These are phyloP conservation scores for Loxodonta africana DNA, from an alignment of 2,113 vertebrate genomes.

Conservation along the genomic window DNA sequence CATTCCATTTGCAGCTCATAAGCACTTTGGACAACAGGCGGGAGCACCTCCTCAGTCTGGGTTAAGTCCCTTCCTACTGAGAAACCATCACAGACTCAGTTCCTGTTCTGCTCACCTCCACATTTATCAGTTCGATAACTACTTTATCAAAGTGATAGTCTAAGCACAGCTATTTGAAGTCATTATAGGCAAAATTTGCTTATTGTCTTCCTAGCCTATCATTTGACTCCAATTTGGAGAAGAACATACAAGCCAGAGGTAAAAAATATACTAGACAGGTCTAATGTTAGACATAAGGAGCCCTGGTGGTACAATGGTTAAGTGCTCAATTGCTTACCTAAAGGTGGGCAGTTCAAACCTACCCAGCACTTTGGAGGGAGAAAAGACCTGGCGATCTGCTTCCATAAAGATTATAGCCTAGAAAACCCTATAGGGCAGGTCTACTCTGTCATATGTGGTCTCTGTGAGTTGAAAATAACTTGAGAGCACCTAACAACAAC, in stretches of 20 bases:
- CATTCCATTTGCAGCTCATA: not conserved
- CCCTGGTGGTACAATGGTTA: not conserved
- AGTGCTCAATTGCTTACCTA: not conserved
- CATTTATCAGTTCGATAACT: not conserved
- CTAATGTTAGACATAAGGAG: not conserved
- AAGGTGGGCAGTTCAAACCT: not conserved
- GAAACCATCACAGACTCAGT: not conserved
- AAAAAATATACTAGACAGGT: not conserved
- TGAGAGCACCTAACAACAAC: not conserved
- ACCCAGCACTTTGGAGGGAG: not conserved
- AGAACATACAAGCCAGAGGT: not conserved
- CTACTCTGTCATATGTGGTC: not conserved
- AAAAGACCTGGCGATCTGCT: not conserved
- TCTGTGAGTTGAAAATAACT: not conserved
- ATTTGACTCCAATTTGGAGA: not conserved
- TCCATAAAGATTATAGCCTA: not conserved
- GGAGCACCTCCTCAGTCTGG: not conserved
- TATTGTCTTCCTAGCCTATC: not conserved
- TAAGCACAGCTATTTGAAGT: not conserved
- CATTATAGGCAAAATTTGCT: not conserved
- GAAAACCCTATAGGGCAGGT: not conserved
- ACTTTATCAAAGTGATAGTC: not conserved
- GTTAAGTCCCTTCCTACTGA: not conserved
- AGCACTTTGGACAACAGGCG: not conserved
- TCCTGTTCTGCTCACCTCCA: not conserved